Evolutionary conservation across 2,888 invertebrate genomes (phyloP), one percentile per base, ranked within the genome.

Genomic region (Agrochola macilenta): DNA sequence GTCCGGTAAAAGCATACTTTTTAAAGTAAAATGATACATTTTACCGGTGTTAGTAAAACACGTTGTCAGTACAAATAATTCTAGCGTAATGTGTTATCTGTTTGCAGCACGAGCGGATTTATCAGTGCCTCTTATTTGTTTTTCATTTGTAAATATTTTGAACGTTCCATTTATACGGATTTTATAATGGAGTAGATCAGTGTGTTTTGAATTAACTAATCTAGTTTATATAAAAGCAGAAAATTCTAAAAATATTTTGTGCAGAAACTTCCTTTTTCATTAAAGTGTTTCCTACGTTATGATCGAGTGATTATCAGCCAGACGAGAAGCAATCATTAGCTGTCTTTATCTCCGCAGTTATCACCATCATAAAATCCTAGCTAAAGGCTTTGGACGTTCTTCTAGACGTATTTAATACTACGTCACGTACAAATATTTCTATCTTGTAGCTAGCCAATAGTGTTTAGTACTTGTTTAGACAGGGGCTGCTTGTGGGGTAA

Each of bases 91-190:
- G 85, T 91, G 91, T 93, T 95, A 95, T 95, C 94, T 91, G 86
- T 92, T 92, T 90, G 91, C 86, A 88, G 94, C 94, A 94, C 94
- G 95, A 93, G 94, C 92, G 91, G 86, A 89, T 90, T 94, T 95
- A 95, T 95, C 94, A 87, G 81, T 76, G 39, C 80, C 79, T 89
- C 69, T 79, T 95, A 93, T 95, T 95, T 95, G 90, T 89, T 89
- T 66, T 82, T 78, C 82, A 52, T 77, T n/a, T 64, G 91, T 87
- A 94, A 95, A 95, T 95, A 93, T 95, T 96, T 92, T 94, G 89
- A 90, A 89, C 91, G 89, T 89, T 87, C 76, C 81, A 88, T 80
- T 87, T 84, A 80, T 64, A 83, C 74, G 71, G 63, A 73, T 76
- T 74, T 66, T 72, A 83, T 80, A 52, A 72, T 82, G n/a, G 82